Percentiles rank a stretch among this genome's conserved stretches.
phyloP scores from a whole-genome alignment of 1,140 invertebrate genomes.

The Agrilus planipennis region DNA sequence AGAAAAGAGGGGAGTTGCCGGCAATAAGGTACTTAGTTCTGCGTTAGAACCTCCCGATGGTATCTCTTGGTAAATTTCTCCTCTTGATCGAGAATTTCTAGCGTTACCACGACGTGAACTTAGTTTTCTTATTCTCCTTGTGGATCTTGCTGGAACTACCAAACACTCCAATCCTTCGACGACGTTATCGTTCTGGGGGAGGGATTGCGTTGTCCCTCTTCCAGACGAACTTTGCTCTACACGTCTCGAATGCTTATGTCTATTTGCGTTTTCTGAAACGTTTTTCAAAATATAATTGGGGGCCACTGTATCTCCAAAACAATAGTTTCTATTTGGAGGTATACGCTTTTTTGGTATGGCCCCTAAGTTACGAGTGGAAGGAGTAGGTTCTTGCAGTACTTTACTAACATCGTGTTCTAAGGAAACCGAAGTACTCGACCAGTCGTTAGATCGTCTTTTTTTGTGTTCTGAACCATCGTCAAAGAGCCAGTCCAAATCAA shows the following conservation, averaged over 20 bases:
- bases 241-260: no score
- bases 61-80: constrained; percentile 23
- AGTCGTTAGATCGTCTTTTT: constrained; percentile 6
- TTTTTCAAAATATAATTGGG: no score
- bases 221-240: no score
- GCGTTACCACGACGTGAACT: constrained; percentile 9
- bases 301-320: no score
- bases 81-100: constrained; percentile 7
- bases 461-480: constrained; percentile 25
- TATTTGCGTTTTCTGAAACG: no score
- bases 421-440: constrained; percentile 39
- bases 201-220: constrained; percentile 26
- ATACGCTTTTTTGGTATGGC: no score
- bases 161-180: constrained; percentile 31
- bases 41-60: constrained; percentile 49
- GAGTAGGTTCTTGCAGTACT: constrained; percentile 29
- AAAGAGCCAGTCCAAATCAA: constrained; percentile 32
- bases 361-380: constrained; percentile 44
- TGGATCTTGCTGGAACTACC: constrained; percentile 11
- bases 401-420: constrained; percentile 41
- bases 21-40: constrained; percentile 48
- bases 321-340: no score
- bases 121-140: constrained; percentile 11
- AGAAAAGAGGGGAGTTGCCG: constrained; percentile 47
- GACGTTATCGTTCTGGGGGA: constrained; percentile 17